A percentile compares a stretch with the other conserved stretches of the same genome.
These are phyloP conservation scores for Melolontha melolontha DNA, from an alignment of 2,888 invertebrate genomes.

Conservation along the genomic window DNA sequence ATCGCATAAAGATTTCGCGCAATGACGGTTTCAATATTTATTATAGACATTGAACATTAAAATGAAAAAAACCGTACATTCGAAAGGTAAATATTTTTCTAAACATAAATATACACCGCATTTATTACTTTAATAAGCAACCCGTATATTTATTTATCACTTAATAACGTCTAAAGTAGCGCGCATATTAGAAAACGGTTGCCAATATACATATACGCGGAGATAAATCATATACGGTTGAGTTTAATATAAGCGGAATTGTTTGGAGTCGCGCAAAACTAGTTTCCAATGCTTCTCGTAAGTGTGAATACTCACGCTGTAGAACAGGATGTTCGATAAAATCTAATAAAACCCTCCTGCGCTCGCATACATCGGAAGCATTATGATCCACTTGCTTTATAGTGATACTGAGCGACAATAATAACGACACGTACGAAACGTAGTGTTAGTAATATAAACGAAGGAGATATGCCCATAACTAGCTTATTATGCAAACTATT, in stretches of 20 bases:
- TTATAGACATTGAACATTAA: too few species aligned
- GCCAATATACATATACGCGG: too few species aligned
- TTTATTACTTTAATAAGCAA: too few species aligned
- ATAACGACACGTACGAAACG: constrained; percentile 32
- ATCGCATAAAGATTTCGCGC: too few species aligned
- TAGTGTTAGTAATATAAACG: constrained; percentile 32
- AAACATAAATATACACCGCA: too few species aligned
- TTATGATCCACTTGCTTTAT: constrained; percentile 32
- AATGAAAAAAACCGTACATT: too few species aligned
- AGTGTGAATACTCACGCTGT: constrained; percentile 4
- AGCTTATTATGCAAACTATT: constrained; percentile 34
- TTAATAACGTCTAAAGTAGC: too few species aligned
- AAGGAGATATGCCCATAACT: constrained; percentile 23
- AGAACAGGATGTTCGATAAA: constrained; percentile 36
- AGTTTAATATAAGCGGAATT: constrained; percentile 4
- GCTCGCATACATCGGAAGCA: constrained; percentile 25
- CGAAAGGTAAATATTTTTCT: too few species aligned
- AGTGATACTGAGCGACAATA: constrained; percentile 32
- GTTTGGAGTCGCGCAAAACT: constrained; percentile 1
- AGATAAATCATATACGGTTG: too few species aligned
- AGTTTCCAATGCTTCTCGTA: constrained; percentile 13
- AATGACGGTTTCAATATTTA: too few species aligned
- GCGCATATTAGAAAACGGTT: too few species aligned
- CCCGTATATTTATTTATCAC: too few species aligned
- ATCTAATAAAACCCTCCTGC: constrained; percentile 35